These are phyloP conservation scores for Osedax fenrisi DNA, from an alignment of 2,888 invertebrate species.

Conservation along the genomic window DNA sequence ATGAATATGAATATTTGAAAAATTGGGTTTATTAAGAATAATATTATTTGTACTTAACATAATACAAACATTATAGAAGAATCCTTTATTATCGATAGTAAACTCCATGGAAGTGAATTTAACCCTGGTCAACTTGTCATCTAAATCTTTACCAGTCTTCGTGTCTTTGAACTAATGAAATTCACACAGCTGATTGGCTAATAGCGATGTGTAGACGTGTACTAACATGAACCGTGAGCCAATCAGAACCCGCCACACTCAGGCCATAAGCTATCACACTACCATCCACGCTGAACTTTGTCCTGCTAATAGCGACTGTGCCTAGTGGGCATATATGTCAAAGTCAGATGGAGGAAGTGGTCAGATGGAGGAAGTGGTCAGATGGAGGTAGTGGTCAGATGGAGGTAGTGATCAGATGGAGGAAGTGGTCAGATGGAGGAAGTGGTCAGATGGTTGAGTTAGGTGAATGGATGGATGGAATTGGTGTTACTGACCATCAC, in stretches of 20 bases:
- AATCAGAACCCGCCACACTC: conserved; percentile 85
- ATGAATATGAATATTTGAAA: too few species aligned
- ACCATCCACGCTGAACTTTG: conserved; percentile 68
- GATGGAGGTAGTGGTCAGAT: too few species aligned
- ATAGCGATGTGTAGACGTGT: too few species aligned
- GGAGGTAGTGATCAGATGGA: too few species aligned
- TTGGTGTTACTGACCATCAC: conserved; percentile 55
- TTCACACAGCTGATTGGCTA: too few species aligned
- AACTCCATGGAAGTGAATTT: conserved; percentile 83
- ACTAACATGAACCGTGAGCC: conserved; percentile 66
- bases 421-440: too few species aligned
- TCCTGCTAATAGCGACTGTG: conserved; percentile 43
- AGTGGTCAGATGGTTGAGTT: too few species aligned
- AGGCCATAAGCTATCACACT: conserved; percentile 77
- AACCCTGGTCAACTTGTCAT: conserved; percentile 76
- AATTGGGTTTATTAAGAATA: too few species aligned
- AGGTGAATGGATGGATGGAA: not conserved
- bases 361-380: too few species aligned
- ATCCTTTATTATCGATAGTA: conserved; percentile 84
- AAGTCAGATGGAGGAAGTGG: too few species aligned
- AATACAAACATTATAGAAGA: conserved; percentile 69
- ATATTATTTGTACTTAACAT: too few species aligned
- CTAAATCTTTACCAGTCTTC: conserved; percentile 64
- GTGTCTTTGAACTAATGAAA: conserved; percentile 47
- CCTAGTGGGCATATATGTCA: too few species aligned